Percentiles rank a stretch among this genome's conserved stretches.
phyloP scores from a whole-genome alignment of 2,888 invertebrate genomes.

The Strigamia crassipes region DNA sequence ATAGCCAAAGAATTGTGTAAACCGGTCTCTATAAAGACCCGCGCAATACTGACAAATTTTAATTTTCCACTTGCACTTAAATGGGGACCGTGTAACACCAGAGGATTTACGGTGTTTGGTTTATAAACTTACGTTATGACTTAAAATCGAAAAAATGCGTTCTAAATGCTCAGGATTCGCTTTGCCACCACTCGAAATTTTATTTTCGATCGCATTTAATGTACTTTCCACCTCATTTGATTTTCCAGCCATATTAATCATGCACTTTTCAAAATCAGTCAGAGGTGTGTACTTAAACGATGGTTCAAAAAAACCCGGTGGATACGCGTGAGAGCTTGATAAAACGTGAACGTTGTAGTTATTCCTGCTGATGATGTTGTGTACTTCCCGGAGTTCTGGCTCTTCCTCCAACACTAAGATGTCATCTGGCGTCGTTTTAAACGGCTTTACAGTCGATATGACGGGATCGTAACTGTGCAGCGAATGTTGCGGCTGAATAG shows the following conservation, averaged over 20 bases:
- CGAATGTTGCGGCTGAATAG: not conserved
- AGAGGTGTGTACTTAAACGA: conserved; percentile 13
- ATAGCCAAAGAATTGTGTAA: too few relatives aligned
- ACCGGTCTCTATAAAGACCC: too few relatives aligned
- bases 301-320: not conserved
- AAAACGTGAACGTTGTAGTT: conserved; percentile 45
- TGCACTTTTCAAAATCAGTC: conserved; percentile 52
- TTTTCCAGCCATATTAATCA: conserved; percentile 52
- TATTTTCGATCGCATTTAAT: conserved; percentile 38
- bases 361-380: conserved; percentile 43
- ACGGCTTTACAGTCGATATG: not conserved
- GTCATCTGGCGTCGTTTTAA: not conserved
- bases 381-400: not conserved
- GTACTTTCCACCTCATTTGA: conserved; percentile 25
- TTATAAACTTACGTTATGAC: conserved; percentile 52
- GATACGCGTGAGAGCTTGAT: not conserved
- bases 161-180: conserved; percentile 52
- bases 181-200: conserved; percentile 49
- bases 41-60: too few relatives aligned
- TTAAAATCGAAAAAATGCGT: conserved; percentile 51
- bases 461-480: conserved; percentile 26
- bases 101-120: too few relatives aligned
- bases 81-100: too few relatives aligned
- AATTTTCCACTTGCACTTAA: too few relatives aligned
- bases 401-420: not conserved